A percentile compares a stretch with the other conserved stretches of the same genome.
phyloP scores from a whole-genome alignment of 1,140 invertebrate species.

The Delia radicum region DNA sequence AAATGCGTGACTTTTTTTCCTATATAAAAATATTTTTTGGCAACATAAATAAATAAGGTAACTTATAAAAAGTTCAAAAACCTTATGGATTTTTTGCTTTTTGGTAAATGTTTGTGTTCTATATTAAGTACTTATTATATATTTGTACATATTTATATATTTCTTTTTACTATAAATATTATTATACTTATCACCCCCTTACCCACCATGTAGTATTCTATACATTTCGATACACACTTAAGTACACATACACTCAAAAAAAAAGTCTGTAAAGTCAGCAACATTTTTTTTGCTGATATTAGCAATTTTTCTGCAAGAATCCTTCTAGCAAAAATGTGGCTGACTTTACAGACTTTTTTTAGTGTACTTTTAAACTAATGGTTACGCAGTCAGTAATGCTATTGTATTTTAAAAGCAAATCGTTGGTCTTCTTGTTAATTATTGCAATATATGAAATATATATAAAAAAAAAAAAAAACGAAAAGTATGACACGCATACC shows the following conservation, averaged over 20 bases:
- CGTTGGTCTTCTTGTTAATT: not conserved
- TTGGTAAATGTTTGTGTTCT: not conserved
- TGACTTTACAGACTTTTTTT: no score
- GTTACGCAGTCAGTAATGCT: not conserved
- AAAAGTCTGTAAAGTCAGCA: no score
- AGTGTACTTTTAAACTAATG: constrained; percentile 11
- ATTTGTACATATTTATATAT: not conserved
- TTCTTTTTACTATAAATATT: not conserved
- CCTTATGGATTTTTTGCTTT: not conserved
- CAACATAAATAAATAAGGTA: not conserved
- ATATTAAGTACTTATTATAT: not conserved
- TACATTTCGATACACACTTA: no score
- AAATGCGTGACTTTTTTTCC: constrained; percentile 12
- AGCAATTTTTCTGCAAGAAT: no score
- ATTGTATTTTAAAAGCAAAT: not conserved
- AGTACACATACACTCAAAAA: not conserved
- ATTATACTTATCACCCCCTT: not conserved
- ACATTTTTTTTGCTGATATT: no score
- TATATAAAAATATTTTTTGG: not conserved
- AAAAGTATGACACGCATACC: not conserved
- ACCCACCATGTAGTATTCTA: not conserved
- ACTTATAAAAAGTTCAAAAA: constrained; percentile 1
- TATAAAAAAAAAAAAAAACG: not conserved
- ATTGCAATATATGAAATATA: not conserved
- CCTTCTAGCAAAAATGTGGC: no score